These are phyloP conservation scores for Ginglymostoma cirratum DNA, from an alignment of 2,113 vertebrate species.

Conservation along the genomic window DNA sequence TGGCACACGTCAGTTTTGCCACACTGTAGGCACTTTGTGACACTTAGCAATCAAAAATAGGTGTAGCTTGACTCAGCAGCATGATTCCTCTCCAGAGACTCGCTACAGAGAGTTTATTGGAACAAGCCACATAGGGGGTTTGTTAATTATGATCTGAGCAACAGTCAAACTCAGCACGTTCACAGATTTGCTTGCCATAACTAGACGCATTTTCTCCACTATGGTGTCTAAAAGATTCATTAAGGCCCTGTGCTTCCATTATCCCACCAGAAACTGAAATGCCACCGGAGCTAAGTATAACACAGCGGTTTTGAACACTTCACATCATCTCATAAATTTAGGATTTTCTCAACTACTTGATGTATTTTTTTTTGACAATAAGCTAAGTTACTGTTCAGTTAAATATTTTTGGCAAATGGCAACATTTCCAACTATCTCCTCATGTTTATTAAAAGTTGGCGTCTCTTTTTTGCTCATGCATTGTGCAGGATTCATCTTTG, in stretches of 20 bases:
- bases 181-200: constrained; percentile 17
- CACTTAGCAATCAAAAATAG: not conserved
- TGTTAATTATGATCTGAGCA: constrained; percentile 35
- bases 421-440: not conserved
- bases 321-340: constrained; percentile 18
- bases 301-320: not conserved
- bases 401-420: not conserved
- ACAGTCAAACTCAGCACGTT: not conserved
- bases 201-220: constrained; percentile 26
- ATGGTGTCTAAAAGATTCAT: constrained; percentile 31
- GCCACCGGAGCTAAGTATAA: not conserved
- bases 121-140: not conserved
- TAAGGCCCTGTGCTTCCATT: not conserved
- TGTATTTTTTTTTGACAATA: constrained; percentile 16
- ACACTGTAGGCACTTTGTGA: not conserved
- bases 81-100: not conserved
- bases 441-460: not conserved
- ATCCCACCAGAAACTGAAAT: constrained; percentile 26
- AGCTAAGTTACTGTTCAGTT: not conserved
- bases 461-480: not conserved
- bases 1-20: not conserved
- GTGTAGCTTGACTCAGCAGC: not conserved
- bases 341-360: not conserved
- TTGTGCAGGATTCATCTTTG: not conserved
- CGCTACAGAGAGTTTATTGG: not conserved